phyloP scores from a whole-genome alignment of 2,797 vertebrate species.

The Mallotus villosus region DNA sequence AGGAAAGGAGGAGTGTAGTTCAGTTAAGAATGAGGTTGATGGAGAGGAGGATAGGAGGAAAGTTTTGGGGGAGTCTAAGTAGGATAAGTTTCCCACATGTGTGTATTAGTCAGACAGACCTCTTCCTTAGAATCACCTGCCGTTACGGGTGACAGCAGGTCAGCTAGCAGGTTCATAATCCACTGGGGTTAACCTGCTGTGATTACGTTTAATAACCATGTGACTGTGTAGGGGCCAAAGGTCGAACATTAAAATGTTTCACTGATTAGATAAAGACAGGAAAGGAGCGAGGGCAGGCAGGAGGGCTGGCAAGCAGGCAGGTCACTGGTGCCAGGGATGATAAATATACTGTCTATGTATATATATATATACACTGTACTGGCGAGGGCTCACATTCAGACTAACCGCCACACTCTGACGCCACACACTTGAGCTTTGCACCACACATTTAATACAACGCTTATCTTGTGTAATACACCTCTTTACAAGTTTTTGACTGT shows the following conservation, averaged over 20 bases:
- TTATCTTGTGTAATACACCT: no score
- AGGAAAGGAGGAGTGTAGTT: neutral
- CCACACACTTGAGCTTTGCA: no score
- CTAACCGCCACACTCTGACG: no score
- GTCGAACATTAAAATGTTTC: slow-evolving; percentile 23
- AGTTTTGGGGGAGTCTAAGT: neutral
- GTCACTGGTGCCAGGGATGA: no score
- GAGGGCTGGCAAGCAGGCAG: neutral
- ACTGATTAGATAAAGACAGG: slow-evolving; percentile 40
- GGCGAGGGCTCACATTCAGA: no score
- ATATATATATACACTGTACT: no score
- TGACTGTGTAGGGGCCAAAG: slow-evolving; percentile 29
- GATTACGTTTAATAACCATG: slow-evolving; percentile 18
- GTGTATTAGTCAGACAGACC: neutral
- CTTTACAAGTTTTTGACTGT: no score
- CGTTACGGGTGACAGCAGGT: neutral
- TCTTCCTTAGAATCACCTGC: neutral
- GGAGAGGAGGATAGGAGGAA: neutral
- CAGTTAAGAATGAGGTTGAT: neutral
- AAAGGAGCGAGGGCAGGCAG: neutral
- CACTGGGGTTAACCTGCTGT: no score
- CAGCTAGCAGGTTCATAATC: neutral
- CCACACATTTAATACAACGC: no score
- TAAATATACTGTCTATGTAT: no score
- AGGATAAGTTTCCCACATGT: neutral